Evolutionary conservation across 1,140 invertebrate genomes (phyloP).

Genomic region (Drosophila littoralis): DNA sequence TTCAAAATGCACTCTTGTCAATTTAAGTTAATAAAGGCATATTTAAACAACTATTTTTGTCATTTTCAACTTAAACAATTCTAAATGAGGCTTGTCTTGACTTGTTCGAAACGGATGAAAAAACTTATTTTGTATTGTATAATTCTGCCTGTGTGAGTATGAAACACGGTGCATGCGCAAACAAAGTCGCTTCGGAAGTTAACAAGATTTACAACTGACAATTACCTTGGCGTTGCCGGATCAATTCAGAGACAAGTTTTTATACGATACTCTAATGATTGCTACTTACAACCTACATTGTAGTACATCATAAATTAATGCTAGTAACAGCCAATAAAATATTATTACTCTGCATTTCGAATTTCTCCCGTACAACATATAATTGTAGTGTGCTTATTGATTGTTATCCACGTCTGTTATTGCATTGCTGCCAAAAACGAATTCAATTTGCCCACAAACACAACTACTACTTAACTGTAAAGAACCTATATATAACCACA

Average conservation of each 20-base stretch:
- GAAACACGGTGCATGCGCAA: constrained; percentile 44
- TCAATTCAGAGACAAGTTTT: too few species aligned
- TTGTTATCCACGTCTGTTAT: too few species aligned
- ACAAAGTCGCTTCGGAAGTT: constrained; percentile 5
- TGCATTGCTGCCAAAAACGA: too few species aligned
- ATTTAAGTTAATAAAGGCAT: neutral
- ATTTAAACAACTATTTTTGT: neutral
- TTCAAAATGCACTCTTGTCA: neutral
- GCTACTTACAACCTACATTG: neutral
- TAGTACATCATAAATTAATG: too few species aligned
- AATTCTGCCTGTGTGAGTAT: constrained; percentile 41
- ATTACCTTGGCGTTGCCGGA: constrained; percentile 20
- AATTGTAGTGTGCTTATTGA: too few species aligned
- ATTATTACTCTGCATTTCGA: too few species aligned
- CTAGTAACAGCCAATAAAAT: too few species aligned
- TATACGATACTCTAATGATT: neutral
- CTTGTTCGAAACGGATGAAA: constrained; percentile 28
- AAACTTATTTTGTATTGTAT: constrained; percentile 72
- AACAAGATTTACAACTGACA: neutral
- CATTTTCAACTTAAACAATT: neutral
- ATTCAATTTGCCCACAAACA: too few species aligned
- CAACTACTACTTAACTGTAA: too few species aligned
- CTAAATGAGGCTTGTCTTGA: neutral
- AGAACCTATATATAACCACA: too few species aligned
- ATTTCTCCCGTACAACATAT: too few species aligned